A percentile compares a stretch with the other conserved stretches of the same genome.
phyloP scores from a whole-genome alignment of 2,797 vertebrate species.

The Amphiprion clarkii region DNA sequence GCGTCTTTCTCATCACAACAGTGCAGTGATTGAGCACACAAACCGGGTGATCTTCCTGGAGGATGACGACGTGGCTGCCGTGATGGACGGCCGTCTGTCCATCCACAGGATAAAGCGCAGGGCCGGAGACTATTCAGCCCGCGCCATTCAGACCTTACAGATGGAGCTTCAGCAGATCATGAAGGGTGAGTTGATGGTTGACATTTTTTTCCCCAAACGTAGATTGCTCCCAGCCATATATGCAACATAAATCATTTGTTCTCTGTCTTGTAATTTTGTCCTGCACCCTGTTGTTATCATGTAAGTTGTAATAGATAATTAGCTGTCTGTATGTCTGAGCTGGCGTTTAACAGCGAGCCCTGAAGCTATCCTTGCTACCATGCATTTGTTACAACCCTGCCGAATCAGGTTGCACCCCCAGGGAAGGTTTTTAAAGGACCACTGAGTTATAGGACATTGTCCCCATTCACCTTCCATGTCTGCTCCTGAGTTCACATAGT shows the following conservation, averaged over 20 bases:
- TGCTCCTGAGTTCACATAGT: neutral
- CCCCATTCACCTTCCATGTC: neutral
- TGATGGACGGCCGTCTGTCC: conserved; percentile 93
- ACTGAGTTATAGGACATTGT: neutral
- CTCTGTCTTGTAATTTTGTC: conserved; percentile 54
- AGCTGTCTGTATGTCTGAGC: conserved; percentile 3
- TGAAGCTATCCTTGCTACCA: conserved; percentile 25
- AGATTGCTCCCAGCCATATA: conserved; percentile 1
- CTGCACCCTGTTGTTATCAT: conserved; percentile 44
- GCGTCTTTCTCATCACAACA: conserved; percentile 58
- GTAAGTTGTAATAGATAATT: conserved; percentile 9
- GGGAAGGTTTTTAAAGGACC: conserved; percentile 19
- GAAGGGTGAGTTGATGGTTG: conserved; percentile 87
- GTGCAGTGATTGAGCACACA: conserved; percentile 98
- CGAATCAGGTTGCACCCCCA: conserved; percentile 2
- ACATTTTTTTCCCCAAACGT: neutral
- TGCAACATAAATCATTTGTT: conserved; percentile 25
- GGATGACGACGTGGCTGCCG: conserved; percentile 97
- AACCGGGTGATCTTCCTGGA: conserved; percentile 98
- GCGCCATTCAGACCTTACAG: conserved; percentile 97
- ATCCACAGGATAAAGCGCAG: conserved; percentile 97
- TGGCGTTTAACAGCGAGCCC: conserved; percentile 12
- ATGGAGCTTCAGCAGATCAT: conserved; percentile 99
- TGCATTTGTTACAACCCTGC: conserved; percentile 34
- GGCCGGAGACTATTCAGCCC: conserved; percentile 92